Conservation (phyloP, 2,113 vertebrate species). For the Eolophus roseicapilla region DNA sequence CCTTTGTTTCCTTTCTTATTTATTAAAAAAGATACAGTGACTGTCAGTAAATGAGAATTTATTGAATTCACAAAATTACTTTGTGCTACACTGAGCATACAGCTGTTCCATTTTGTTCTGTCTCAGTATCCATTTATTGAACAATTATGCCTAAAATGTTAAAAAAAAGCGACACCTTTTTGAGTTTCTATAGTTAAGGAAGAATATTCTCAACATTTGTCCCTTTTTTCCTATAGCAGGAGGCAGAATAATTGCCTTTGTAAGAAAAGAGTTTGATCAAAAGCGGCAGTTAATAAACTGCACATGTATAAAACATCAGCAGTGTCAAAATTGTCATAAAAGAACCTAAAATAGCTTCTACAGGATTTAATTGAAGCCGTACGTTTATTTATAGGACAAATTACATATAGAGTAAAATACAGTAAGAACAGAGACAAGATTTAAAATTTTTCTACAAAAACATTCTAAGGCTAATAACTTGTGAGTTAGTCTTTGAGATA, state of each 20-base stretch:
- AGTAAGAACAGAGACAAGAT: neutral
- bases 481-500: neutral
- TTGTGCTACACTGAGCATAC: neutral
- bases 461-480: neutral
- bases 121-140: neutral
- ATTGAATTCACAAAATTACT: neutral
- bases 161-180: neutral
- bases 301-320: neutral
- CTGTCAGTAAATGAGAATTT: neutral
- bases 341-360: neutral
- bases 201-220: neutral
- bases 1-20: neutral
- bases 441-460: neutral
- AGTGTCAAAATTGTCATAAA: neutral
- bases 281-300: neutral
- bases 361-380: neutral
- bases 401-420: neutral
- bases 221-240: neutral
- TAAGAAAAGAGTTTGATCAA: neutral
- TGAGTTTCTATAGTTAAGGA: neutral
- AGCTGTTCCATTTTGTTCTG: neutral
- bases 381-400: neutral
- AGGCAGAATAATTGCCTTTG: neutral
- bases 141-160: neutral
- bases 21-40: neutral